Evolutionary conservation across 2,888 invertebrate species (phyloP), one percentile per base, ranked within the genome.

Genomic region (Pachliopta kotzebuea): DNA sequence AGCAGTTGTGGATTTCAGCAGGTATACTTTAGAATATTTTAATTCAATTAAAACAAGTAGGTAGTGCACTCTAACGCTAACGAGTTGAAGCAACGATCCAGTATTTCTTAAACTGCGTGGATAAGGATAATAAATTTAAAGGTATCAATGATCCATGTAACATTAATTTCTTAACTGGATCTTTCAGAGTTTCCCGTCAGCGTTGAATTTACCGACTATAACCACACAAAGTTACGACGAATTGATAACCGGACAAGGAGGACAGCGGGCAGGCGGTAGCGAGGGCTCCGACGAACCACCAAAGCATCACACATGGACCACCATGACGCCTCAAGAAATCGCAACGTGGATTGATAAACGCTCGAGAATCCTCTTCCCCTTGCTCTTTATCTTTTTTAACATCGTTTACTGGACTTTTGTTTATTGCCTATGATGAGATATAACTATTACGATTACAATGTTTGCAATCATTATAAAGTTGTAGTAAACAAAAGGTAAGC

Each of bases 241-340:
- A 60, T 82, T 93, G 20, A 81, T 91, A 53, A 77, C 73, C 18
- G 70, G 76, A 29, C 71, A 72, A 58, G 76, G 78, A 26, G 78
- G 82, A 68, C 73, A 73, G 56, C 72, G 71, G 56, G 68, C 86
- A 54, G 80, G 83, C 75, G 85, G 78, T 73, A 86, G 88, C 80
- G 83, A 83, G 52, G 83, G 79, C 62, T 84, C 87, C 17, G 86
- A 89, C 74, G 85, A 85, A 45, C 85, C 80, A 7, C 86, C 84
- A 50, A 81, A 85, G 67, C 91, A 87, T 66, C 87, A 90, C 77
- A 87, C 85, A 63, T 95, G 95, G 94, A 96, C 96, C 57, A 96
- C 96, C 18, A 95, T 97, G 94, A 96, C 97, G 1, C 96, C 97
- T 0, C 97, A 97, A 75, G 96, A 97, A 84, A 96, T 97, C 64